These are phyloP conservation scores for Chrysemys picta DNA, from an alignment of 2,113 vertebrate genomes.

Conservation along the genomic window DNA sequence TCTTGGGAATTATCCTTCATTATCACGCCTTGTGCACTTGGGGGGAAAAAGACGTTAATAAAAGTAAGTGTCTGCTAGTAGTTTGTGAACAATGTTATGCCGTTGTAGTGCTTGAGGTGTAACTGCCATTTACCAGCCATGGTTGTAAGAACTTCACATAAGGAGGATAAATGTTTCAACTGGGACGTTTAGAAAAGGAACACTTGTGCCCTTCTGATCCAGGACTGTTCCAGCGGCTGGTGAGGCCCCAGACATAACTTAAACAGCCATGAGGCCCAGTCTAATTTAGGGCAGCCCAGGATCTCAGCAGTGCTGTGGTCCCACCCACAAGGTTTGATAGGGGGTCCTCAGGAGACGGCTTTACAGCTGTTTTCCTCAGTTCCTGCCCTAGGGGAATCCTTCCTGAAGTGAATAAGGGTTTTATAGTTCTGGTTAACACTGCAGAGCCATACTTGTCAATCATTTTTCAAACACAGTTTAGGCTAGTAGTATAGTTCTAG, in stretches of 20 bases:
- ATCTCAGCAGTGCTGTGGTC: not conserved
- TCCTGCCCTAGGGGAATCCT: fast-evolving
- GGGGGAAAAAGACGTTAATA: not conserved
- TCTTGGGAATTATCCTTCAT: slow-evolving; percentile 20
- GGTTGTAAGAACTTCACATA: not conserved
- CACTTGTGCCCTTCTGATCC: not conserved
- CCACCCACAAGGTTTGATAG: not conserved
- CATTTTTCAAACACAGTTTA: slow-evolving; percentile 44
- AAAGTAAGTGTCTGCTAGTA: not conserved
- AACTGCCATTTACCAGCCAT: not conserved
- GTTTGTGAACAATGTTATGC: fast-evolving
- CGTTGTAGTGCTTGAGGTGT: not conserved
- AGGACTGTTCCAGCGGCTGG: not conserved
- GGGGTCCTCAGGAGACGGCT: not conserved
- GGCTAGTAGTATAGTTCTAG: slow-evolving; percentile 29
- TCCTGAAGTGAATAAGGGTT: not conserved
- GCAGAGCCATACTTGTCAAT: slow-evolving; percentile 5
- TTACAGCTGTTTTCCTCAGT: fast-evolving
- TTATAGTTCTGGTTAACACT: not conserved
- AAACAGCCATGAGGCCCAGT: not conserved
- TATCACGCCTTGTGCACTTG: not conserved
- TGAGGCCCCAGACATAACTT: not conserved
- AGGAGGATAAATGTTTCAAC: not conserved
- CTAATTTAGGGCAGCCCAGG: not conserved
- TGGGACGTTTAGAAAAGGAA: not conserved